A percentile compares a stretch with the other conserved stretches of the same genome.
Evolutionary conservation across 2,797 vertebrate species (phyloP).

Genomic region (Chelon auratus): DNA sequence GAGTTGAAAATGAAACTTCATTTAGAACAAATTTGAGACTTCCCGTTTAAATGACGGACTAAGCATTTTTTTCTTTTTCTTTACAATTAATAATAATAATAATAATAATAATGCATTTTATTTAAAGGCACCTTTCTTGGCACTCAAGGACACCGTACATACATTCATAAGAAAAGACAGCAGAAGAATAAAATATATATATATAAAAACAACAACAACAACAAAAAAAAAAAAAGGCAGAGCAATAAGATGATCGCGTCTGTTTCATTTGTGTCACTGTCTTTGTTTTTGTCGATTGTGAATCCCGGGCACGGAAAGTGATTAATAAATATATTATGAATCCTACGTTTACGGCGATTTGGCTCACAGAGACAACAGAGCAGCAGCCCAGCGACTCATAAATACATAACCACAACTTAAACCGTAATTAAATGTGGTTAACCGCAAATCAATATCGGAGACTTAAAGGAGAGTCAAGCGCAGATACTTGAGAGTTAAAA

Average conservation of each 20-base stretch:
- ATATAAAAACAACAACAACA: too few relatives aligned
- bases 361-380: slow-evolving; percentile 2
- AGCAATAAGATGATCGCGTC: not conserved
- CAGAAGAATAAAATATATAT: too few relatives aligned
- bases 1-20: slow-evolving; percentile 8
- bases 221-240: too few relatives aligned
- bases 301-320: not conserved
- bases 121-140: too few relatives aligned
- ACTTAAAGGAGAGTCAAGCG: not conserved
- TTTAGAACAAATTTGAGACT: not conserved
- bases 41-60: not conserved
- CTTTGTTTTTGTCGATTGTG: not conserved
- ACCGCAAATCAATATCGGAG: too few relatives aligned
- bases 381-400: not conserved
- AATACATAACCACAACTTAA: not conserved
- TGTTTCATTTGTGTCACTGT: not conserved
- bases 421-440: too few relatives aligned
- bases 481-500: not conserved
- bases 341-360: not conserved
- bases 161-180: too few relatives aligned
- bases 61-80: not conserved
- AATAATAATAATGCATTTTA: too few relatives aligned
- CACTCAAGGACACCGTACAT: too few relatives aligned
- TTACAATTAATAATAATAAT: too few relatives aligned
- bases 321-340: slow-evolving; percentile 14